phyloP scores from a whole-genome alignment of 2,113 vertebrate species.

The Nansenia antarctica region DNA sequence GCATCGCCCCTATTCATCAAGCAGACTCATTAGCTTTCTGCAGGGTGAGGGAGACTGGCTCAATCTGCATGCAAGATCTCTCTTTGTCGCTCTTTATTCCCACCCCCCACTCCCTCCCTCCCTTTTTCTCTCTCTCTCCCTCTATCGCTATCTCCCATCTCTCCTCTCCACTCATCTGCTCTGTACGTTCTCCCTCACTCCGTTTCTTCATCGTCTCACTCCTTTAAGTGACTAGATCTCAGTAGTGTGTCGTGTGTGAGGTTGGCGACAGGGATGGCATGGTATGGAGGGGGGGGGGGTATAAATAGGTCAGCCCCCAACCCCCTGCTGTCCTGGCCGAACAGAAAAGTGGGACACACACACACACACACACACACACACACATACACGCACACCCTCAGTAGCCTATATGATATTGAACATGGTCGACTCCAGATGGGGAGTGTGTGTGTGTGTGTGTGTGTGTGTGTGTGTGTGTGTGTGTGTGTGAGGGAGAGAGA shows the following conservation, averaged over 20 bases:
- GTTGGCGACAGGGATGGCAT: constrained; percentile 40
- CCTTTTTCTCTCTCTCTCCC: constrained; percentile 22
- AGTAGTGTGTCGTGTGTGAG: constrained; percentile 42
- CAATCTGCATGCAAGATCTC: constrained; percentile 44
- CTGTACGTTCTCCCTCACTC: no score
- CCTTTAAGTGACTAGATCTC: constrained; percentile 40
- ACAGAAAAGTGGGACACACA: constrained; percentile 66
- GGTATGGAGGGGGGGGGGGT: constrained; percentile 43
- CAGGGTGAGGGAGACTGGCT: constrained; percentile 45
- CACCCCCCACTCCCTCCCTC: background rate
- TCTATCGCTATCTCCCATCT: constrained; percentile 35
- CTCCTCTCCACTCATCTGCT: no score
- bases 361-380: constrained; percentile 12
- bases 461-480: no score
- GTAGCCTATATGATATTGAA: background rate
- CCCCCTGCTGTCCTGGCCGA: constrained; percentile 58
- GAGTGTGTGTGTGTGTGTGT: constrained; percentile 53
- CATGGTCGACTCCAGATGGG: constrained; percentile 55
- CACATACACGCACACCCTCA: constrained; percentile 4
- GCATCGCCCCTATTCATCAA: constrained; percentile 55
- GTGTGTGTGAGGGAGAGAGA: no score
- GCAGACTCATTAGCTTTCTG: constrained; percentile 65
- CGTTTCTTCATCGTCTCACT: constrained; percentile 47
- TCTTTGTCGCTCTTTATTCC: background rate
- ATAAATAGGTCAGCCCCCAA: constrained; percentile 68